These are phyloP conservation scores for Drosophila nr. perissopoda DNA, from an alignment of 2,888 invertebrate species.

Conservation along the genomic window DNA sequence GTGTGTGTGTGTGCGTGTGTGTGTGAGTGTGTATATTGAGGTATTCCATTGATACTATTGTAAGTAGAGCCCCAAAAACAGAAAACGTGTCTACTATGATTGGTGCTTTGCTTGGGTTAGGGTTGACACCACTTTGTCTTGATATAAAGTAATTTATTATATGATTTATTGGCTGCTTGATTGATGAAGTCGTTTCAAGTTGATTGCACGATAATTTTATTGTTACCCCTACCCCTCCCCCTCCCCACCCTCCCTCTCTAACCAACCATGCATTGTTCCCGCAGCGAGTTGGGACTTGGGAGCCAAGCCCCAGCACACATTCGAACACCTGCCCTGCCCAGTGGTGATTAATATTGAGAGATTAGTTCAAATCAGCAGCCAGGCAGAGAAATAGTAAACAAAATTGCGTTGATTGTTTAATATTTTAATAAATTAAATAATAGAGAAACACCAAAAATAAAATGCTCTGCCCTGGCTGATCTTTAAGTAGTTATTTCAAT, in stretches of 20 bases:
- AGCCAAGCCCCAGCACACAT: constrained; percentile 4
- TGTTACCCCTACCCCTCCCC: constrained; percentile 24
- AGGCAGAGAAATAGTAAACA: constrained; percentile 40
- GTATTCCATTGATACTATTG: constrained; percentile 26
- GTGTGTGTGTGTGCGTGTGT: background rate
- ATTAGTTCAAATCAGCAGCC: constrained; percentile 57
- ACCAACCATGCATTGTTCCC: background rate
- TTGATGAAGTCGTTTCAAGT: constrained; percentile 73
- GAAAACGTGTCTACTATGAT: constrained; percentile 16
- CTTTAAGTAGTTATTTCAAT: background rate
- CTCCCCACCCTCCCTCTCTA: background rate
- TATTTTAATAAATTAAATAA: background rate
- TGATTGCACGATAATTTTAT: constrained; percentile 72
- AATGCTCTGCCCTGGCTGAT: background rate
- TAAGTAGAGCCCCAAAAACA: constrained; percentile 1
- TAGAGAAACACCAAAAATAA: background rate
- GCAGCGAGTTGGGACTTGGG: background rate
- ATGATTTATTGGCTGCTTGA: constrained; percentile 75
- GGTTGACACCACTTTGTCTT: constrained; percentile 70
- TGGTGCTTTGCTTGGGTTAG: constrained; percentile 20
- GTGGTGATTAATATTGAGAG: constrained; percentile 63
- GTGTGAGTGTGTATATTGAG: background rate
- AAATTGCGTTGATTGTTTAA: constrained; percentile 36
- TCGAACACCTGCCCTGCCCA: constrained; percentile 52
- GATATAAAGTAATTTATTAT: constrained; percentile 69